phyloP scores from a whole-genome alignment of 1,140 invertebrate species.

The Caligus rogercresseyi region DNA sequence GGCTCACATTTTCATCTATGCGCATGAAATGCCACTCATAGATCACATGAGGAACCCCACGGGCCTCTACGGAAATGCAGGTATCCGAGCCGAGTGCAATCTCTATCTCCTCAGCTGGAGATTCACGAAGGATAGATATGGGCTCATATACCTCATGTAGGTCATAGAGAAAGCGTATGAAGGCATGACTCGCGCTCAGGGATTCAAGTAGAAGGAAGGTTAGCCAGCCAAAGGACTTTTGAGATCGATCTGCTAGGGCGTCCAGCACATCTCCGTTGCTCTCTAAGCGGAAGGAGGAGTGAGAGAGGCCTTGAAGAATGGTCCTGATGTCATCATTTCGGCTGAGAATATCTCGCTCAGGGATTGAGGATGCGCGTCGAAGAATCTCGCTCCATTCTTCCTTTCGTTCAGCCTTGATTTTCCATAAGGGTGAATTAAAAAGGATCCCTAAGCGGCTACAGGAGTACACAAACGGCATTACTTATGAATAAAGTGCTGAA shows the following conservation, averaged over 20 bases:
- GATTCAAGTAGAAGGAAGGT: not conserved
- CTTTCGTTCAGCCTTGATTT: not conserved
- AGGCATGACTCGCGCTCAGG: not conserved
- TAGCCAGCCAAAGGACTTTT: not conserved
- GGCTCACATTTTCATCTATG: not conserved
- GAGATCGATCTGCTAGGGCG: not conserved
- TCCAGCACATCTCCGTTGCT: no score
- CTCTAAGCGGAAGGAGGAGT: no score
- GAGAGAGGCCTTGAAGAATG: no score
- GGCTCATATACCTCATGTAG: not conserved
- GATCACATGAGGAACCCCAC: not conserved
- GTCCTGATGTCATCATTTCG: no score
- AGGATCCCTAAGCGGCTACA: not conserved
- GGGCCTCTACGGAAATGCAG: not conserved
- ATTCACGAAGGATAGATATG: not conserved
- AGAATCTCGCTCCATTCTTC: not conserved
- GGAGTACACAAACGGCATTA: not conserved
- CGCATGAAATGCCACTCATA: not conserved
- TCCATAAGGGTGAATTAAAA: not conserved
- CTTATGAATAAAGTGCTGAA: not conserved
- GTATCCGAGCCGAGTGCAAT: not conserved
- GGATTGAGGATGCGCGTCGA: not conserved
- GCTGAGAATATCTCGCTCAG: no score
- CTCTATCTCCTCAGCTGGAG: not conserved
- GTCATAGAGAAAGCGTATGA: not conserved